Evolutionary conservation across 2,888 invertebrate genomes (phyloP).

Genomic region (Melanophora roralis): DNA sequence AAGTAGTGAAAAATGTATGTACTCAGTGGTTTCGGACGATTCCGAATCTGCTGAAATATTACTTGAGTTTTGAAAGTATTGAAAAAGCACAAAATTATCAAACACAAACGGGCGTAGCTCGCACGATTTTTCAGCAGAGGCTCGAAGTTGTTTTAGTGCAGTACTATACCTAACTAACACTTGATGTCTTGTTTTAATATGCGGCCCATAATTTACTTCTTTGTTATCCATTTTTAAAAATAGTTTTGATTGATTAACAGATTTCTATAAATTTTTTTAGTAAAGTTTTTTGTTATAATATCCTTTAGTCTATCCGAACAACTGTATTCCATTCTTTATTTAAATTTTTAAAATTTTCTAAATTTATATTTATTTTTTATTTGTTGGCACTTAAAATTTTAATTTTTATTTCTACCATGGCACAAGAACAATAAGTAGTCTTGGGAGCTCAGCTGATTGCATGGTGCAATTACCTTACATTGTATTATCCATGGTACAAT

Average conservation of each 20-base stretch:
- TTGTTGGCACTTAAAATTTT: no score
- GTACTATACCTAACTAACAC: slow-evolving; percentile 79
- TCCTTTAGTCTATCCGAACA: not conserved
- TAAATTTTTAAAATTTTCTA: not conserved
- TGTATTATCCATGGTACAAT: no score
- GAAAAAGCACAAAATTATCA: slow-evolving; percentile 79
- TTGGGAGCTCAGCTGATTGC: no score
- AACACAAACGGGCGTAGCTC: slow-evolving; percentile 82
- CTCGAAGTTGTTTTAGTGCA: slow-evolving; percentile 80
- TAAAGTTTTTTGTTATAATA: not conserved
- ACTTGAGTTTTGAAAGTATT: slow-evolving; percentile 78
- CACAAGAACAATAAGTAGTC: no score
- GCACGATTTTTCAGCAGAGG: slow-evolving; percentile 79
- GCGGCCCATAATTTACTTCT: slow-evolving; percentile 55
- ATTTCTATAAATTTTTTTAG: not conserved
- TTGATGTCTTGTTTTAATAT: slow-evolving; percentile 67
- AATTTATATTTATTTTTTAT: no score
- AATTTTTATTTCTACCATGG: no score
- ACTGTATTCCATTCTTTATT: slow-evolving; percentile 1
- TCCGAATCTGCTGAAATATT: not conserved
- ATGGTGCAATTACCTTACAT: no score
- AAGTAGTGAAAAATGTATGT: slow-evolving; percentile 56
- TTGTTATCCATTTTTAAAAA: slow-evolving; percentile 57
- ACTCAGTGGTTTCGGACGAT: slow-evolving; percentile 67
- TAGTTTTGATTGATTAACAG: not conserved